phyloP scores from a whole-genome alignment of 1,140 invertebrate species.

The Musca domestica region DNA sequence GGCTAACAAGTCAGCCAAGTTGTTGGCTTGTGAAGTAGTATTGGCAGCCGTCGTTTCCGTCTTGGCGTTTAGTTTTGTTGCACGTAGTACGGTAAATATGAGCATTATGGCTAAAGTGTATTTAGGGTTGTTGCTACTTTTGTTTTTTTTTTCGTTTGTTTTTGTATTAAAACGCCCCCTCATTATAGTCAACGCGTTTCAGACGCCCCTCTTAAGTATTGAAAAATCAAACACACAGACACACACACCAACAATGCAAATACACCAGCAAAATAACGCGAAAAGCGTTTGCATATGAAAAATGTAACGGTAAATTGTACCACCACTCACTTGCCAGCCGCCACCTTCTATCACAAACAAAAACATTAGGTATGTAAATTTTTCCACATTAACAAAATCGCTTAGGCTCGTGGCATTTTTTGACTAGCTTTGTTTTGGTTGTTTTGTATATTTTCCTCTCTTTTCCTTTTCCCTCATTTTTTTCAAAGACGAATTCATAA shows the following conservation, averaged over 20 bases:
- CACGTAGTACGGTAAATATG: background rate
- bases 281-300: background rate
- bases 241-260: background rate
- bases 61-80: background rate
- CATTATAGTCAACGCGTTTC: constrained; percentile 20
- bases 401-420: constrained; percentile 11
- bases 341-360: background rate
- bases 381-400: constrained; percentile 9
- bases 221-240: background rate
- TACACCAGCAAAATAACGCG: background rate
- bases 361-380: background rate
- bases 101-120: background rate
- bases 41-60: background rate
- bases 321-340: background rate
- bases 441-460: no score
- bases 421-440: no score
- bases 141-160: no score
- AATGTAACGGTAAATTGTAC: constrained; percentile 19
- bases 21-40: background rate
- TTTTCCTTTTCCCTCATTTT: no score
- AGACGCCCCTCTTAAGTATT: constrained; percentile 10
- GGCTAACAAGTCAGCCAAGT: background rate
- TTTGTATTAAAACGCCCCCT: background rate
- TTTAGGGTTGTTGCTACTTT: constrained; percentile 7
- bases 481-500: no score